phyloP scores from a whole-genome alignment of 2,888 invertebrate genomes.

The Ischnus inquisitorius region DNA sequence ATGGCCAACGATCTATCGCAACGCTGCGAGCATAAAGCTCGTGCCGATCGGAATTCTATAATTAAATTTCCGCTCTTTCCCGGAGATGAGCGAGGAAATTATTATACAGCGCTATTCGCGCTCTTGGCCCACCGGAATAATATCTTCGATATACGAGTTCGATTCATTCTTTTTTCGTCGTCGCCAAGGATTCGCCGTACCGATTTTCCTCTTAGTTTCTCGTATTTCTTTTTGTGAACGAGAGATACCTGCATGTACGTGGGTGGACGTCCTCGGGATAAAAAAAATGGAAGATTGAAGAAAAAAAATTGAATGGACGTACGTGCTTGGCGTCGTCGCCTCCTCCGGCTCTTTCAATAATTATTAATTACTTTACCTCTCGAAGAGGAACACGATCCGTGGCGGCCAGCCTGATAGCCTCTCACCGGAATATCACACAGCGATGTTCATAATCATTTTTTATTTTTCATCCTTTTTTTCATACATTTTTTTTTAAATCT shows the following conservation, averaged over 20 bases:
- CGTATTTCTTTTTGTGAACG: slow-evolving; percentile 21
- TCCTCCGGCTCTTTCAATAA: slow-evolving; percentile 60
- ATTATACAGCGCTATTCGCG: slow-evolving; percentile 33
- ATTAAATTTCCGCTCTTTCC: slow-evolving; percentile 73
- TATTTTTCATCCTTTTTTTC: slow-evolving; percentile 18
- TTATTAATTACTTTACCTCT: slow-evolving; percentile 65
- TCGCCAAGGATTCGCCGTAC: neutral
- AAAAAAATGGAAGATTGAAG: slow-evolving; percentile 31
- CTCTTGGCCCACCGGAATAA: slow-evolving; percentile 13
- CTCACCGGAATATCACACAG: slow-evolving; percentile 30
- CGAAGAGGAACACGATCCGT: slow-evolving; percentile 46
- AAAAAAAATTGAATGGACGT: slow-evolving; percentile 31
- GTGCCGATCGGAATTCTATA: slow-evolving; percentile 76
- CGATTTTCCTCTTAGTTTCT: slow-evolving; percentile 25
- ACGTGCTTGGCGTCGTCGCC: slow-evolving; percentile 64
- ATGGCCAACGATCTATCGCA: slow-evolving; percentile 75
- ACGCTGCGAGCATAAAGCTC: slow-evolving; percentile 71
- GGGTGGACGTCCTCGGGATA: slow-evolving; percentile 38
- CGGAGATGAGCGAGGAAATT: slow-evolving; percentile 34
- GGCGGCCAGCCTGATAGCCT: slow-evolving; percentile 21
- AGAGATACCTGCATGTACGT: slow-evolving; percentile 39
- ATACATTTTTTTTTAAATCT: slow-evolving; percentile 15
- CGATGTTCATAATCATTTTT: slow-evolving; percentile 14
- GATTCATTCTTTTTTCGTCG: slow-evolving; percentile 22
- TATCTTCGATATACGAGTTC: slow-evolving; percentile 43